phyloP scores from a whole-genome alignment of 2,113 vertebrate genomes.

The Ciconia stormi region DNA sequence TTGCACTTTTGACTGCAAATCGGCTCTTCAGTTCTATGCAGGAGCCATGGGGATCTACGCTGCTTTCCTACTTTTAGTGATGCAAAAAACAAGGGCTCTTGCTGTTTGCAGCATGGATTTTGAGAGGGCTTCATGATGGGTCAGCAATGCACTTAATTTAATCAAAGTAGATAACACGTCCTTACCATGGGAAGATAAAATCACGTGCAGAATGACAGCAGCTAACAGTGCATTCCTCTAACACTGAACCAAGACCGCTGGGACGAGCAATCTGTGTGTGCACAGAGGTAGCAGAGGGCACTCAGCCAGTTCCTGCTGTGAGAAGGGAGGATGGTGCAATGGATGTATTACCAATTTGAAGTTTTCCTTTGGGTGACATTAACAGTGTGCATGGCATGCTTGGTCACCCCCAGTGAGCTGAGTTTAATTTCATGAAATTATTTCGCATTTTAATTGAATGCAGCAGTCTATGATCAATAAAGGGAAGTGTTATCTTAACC shows the following conservation, averaged over 20 bases:
- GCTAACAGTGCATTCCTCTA: not conserved
- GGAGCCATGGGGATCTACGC: not conserved
- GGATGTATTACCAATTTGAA: not conserved
- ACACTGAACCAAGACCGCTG: fast-evolving
- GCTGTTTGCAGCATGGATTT: not conserved
- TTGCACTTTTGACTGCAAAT: not conserved
- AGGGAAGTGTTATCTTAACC: not conserved
- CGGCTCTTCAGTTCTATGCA: not conserved
- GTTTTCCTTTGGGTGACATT: not conserved
- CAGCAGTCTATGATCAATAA: slow-evolving; percentile 18
- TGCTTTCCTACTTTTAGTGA: not conserved
- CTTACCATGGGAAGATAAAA: not conserved
- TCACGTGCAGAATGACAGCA: not conserved
- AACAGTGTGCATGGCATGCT: not conserved
- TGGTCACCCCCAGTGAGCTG: not conserved
- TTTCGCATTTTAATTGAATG: slow-evolving; percentile 42
- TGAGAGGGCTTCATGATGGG: not conserved
- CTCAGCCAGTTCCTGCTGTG: not conserved
- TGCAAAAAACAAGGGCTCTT: not conserved
- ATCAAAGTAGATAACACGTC: not conserved
- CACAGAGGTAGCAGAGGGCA: not conserved
- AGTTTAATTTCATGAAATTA: not conserved
- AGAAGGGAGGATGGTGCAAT: fast-evolving
- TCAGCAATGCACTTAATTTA: not conserved
- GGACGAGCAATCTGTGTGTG: fast-evolving